A percentile compares a stretch with the other conserved stretches of the same genome.
Evolutionary conservation across 2,888 invertebrate species (phyloP).

Genomic region (Tenthredo mesomela): DNA sequence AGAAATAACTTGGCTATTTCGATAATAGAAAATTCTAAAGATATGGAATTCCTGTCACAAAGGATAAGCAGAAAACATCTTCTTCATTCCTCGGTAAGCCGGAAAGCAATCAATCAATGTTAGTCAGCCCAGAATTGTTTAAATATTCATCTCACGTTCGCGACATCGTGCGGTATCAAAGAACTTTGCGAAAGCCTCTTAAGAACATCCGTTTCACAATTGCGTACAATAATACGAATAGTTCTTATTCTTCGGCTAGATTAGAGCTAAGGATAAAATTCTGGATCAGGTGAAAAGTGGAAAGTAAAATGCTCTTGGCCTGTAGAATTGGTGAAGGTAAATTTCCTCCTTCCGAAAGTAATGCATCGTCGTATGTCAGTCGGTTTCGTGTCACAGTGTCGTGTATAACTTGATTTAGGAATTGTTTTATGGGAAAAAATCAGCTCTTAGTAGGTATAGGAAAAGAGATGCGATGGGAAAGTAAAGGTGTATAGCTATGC

Average conservation of each 20-base stretch:
- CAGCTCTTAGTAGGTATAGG: not conserved
- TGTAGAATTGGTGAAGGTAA: not conserved
- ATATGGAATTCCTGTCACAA: not conserved
- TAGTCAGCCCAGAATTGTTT: not conserved
- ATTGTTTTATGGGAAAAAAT: not conserved
- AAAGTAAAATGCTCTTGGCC: not conserved
- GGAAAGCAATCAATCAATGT: slow-evolving; percentile 33
- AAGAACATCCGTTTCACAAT: not conserved
- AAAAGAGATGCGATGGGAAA: not conserved
- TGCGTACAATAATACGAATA: not conserved
- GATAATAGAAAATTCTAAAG: not conserved
- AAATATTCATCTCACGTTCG: slow-evolving; percentile 18
- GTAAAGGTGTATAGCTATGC: slow-evolving; percentile 4
- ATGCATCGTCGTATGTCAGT: not conserved
- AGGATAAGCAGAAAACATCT: not conserved
- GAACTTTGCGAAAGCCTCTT: not conserved
- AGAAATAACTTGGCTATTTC: not conserved
- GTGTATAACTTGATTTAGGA: slow-evolving; percentile 6
- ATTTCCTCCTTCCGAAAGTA: not conserved
- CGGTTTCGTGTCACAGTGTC: slow-evolving; percentile 11
- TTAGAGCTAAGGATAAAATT: not conserved
- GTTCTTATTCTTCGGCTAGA: not conserved
- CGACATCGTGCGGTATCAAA: not conserved
- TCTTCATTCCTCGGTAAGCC: not conserved
- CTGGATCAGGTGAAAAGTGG: not conserved